A percentile compares a stretch with the other conserved stretches of the same genome.
Evolutionary conservation across 2,113 vertebrate genomes (phyloP).

Genomic region (Brienomyrus longianalis): DNA sequence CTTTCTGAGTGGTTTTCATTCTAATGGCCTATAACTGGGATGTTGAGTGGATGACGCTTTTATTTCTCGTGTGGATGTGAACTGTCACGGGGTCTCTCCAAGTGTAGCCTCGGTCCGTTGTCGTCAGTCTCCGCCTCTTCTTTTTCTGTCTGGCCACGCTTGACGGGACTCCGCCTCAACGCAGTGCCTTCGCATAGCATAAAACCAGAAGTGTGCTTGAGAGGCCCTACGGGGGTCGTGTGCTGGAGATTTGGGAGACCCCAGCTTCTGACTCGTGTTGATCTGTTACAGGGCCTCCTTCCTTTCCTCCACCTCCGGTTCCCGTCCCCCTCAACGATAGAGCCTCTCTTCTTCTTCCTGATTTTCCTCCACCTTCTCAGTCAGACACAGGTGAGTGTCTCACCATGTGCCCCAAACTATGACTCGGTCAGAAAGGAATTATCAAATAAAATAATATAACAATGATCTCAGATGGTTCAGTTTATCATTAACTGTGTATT

Average conservation of each 20-base stretch:
- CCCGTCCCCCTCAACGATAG: background rate
- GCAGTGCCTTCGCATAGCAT: background rate
- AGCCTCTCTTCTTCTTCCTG: background rate
- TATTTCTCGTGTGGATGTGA: constrained; percentile 1
- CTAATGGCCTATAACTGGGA: background rate
- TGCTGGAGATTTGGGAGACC: background rate
- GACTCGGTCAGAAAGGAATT: background rate
- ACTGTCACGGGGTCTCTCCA: background rate
- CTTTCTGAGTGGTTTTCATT: constrained; percentile 1
- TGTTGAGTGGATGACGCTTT: background rate
- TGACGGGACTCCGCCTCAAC: background rate
- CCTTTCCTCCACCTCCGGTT: background rate
- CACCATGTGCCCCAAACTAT: background rate
- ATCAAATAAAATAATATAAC: background rate
- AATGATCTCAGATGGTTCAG: background rate
- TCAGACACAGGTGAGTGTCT: background rate
- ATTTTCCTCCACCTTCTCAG: background rate
- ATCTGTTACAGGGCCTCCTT: constrained; percentile 4
- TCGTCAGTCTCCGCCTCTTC: background rate
- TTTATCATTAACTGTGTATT: background rate
- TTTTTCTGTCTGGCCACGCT: constrained; percentile 1
- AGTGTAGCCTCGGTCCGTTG: background rate
- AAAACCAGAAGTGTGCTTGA: background rate
- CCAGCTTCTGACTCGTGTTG: background rate
- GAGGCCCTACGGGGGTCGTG: background rate